Evolutionary conservation across 37 sponge, comb jelly and placozoan genomes (phyloP).

Genomic region (Lycopodina hypogea): DNA sequence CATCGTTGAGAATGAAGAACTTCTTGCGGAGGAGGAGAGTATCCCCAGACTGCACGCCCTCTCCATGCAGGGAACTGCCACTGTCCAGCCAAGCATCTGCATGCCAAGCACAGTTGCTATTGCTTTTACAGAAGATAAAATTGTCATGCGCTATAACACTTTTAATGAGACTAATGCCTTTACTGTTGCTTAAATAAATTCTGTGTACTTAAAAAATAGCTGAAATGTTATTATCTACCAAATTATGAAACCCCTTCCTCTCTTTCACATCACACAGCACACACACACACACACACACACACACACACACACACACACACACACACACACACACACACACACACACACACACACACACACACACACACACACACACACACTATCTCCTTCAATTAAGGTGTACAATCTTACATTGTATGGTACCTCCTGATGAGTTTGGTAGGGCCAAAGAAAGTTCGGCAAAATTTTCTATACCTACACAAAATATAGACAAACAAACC

Average conservation of each 20-base stretch:
- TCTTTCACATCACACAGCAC: no score
- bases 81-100: constrained; percentile 51
- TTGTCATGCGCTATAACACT: neutral
- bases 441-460: constrained; percentile 38
- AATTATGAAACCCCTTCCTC: no score
- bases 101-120: neutral
- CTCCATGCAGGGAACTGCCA: constrained; percentile 39
- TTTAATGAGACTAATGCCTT: no score
- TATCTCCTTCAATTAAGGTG: neutral
- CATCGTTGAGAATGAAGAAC: constrained; percentile 62
- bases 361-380: neutral
- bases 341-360: no score
- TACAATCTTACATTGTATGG: constrained; percentile 21
- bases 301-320: no score
- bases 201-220: no score
- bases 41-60: constrained; percentile 43
- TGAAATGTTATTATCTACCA: no score
- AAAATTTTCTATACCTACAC: constrained; percentile 24
- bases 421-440: neutral
- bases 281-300: no score
- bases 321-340: no score
- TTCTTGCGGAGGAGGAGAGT: constrained; percentile 57
- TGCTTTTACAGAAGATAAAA: no score
- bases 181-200: neutral
- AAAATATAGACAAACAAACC: neutral